These are phyloP conservation scores for Pseudolycoriella hygida DNA, from an alignment of 2,888 invertebrate genomes.

Conservation along the genomic window DNA sequence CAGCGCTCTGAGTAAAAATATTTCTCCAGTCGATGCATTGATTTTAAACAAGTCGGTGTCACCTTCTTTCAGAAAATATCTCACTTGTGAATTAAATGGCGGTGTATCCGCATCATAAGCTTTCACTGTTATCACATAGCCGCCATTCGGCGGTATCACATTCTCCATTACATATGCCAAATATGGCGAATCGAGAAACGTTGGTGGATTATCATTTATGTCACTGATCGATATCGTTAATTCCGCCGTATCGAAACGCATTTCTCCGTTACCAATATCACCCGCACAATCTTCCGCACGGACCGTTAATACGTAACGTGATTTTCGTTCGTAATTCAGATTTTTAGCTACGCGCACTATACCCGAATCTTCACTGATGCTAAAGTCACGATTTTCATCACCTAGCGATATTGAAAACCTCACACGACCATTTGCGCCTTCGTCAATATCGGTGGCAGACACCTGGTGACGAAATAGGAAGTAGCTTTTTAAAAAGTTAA, in stretches of 20 bases:
- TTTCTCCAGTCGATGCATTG: slow-evolving; percentile 81
- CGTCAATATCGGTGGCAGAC: slow-evolving; percentile 76
- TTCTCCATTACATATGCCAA: slow-evolving; percentile 88
- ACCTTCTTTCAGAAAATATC: slow-evolving; percentile 86
- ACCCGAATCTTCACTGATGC: slow-evolving; percentile 82
- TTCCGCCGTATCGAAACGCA: slow-evolving; percentile 58
- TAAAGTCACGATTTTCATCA: slow-evolving; percentile 80
- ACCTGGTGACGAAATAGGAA: slow-evolving; percentile 33
- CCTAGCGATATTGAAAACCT: slow-evolving; percentile 79
- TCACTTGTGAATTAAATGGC: slow-evolving; percentile 75
- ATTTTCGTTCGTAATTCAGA: slow-evolving; percentile 80
- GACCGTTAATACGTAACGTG: slow-evolving; percentile 65
- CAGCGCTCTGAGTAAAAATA: slow-evolving; percentile 62
- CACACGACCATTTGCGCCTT: slow-evolving; percentile 77
- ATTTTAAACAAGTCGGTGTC: slow-evolving; percentile 82
- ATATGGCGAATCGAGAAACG: slow-evolving; percentile 88
- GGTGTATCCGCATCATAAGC: slow-evolving; percentile 85
- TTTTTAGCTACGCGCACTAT: slow-evolving; percentile 82
- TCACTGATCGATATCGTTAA: slow-evolving; percentile 73
- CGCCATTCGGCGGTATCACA: slow-evolving; percentile 60
- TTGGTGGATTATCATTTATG: slow-evolving; percentile 86
- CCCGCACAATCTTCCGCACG: slow-evolving; percentile 77
- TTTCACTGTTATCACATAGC: slow-evolving; percentile 64
- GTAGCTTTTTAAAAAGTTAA: background rate
- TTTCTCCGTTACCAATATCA: slow-evolving; percentile 37